These are phyloP conservation scores for Nowickia ferox DNA, from an alignment of 2,888 invertebrate genomes.

Conservation along the genomic window DNA sequence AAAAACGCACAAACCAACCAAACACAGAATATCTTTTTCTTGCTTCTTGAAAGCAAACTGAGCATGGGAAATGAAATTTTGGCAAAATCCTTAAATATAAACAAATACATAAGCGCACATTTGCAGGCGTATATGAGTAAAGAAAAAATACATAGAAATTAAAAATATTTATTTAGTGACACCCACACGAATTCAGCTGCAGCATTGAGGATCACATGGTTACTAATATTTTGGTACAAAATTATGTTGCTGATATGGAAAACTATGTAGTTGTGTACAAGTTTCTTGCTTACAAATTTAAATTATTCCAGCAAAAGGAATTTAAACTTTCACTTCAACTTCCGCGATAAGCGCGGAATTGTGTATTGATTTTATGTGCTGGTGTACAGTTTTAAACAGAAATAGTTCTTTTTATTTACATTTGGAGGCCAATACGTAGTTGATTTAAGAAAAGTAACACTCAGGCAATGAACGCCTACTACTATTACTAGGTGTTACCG, in stretches of 20 bases:
- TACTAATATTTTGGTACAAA: not conserved
- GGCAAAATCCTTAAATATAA: constrained; percentile 54
- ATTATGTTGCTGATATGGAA: not conserved
- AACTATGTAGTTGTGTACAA: not conserved
- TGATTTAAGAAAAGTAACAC: no score
- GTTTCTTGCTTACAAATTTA: no score
- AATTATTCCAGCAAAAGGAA: no score
- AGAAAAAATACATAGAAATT: constrained; percentile 8
- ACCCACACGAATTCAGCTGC: constrained; percentile 14
- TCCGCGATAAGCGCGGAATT: no score
- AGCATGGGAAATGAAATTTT: constrained; percentile 37
- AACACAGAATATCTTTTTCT: not conserved
- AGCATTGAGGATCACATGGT: not conserved
- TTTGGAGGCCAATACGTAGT: no score
- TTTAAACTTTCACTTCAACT: no score
- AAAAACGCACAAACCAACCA: not conserved
- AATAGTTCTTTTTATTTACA: no score
- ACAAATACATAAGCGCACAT: not conserved
- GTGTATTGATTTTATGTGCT: no score
- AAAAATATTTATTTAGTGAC: constrained; percentile 19
- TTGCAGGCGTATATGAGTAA: not conserved
- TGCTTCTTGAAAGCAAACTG: constrained; percentile 5
- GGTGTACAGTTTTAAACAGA: no score
- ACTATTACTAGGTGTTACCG: no score
- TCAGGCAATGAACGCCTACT: no score